Evolutionary conservation across 2,797 vertebrate species (phyloP).

Genomic region (Phyllotis vaccarum): DNA sequence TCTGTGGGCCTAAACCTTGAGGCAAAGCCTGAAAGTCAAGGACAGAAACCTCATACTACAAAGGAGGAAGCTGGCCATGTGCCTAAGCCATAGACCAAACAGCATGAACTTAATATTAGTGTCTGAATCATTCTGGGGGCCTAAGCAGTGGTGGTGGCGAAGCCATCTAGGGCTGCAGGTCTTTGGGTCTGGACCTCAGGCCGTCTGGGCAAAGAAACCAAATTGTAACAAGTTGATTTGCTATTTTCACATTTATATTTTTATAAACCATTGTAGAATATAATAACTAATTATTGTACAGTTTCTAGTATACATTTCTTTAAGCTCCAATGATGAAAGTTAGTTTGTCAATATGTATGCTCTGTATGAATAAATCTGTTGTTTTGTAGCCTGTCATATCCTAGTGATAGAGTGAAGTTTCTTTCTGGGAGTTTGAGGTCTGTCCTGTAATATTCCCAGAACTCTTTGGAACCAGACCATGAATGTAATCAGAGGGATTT

Average conservation of each 20-base stretch:
- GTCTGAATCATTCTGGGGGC: too few relatives aligned
- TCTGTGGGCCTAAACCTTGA: too few relatives aligned
- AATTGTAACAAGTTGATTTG: too few relatives aligned
- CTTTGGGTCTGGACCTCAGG: too few relatives aligned
- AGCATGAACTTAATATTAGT: too few relatives aligned
- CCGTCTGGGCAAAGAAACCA: too few relatives aligned
- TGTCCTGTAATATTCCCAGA: neutral
- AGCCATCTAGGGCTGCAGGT: too few relatives aligned
- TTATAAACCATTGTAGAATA: neutral
- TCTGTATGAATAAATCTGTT: neutral
- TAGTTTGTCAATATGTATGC: neutral
- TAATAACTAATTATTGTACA: neutral
- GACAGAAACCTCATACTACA: too few relatives aligned
- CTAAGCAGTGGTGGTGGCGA: too few relatives aligned
- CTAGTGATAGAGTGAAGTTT: neutral
- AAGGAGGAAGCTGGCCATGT: too few relatives aligned
- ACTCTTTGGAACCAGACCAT: neutral
- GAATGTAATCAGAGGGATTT: neutral
- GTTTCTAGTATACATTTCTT: neutral
- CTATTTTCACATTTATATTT: slow-evolving; percentile 14
- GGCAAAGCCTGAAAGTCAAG: too few relatives aligned
- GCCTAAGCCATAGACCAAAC: too few relatives aligned
- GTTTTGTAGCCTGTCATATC: neutral
- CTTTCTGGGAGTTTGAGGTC: neutral
- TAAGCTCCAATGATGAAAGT: slow-evolving; percentile 49